Conservation (phyloP, 1,140 invertebrate species). For the Plectus sambesii region DNA sequence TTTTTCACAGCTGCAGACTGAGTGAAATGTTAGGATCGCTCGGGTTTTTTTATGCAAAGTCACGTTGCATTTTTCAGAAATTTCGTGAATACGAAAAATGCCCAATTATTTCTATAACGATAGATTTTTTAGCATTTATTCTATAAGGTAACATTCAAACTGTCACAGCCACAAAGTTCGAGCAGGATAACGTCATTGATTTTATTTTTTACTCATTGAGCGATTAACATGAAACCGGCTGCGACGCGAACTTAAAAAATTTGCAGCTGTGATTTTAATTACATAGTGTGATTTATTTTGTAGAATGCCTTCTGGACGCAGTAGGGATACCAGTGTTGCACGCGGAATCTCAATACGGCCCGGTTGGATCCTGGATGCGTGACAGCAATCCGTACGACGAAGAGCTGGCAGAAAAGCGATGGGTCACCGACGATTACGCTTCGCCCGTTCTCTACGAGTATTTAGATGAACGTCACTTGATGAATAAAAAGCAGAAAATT, state of each 20-base stretch:
- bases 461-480: conserved; percentile 35
- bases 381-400: conserved; percentile 28
- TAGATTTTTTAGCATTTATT: not conserved
- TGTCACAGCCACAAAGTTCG: not conserved
- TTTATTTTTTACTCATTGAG: not conserved
- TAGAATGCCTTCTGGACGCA: conserved; percentile 41
- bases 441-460: conserved; percentile 45
- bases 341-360: conserved; percentile 43
- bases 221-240: not conserved
- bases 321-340: conserved; percentile 44
- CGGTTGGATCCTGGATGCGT: conserved; percentile 43
- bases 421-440: conserved; percentile 43
- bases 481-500: conserved; percentile 45
- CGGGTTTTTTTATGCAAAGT: not conserved
- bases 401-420: conserved; percentile 28
- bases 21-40: too few species aligned
- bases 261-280: not conserved
- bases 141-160: not conserved
- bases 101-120: too few species aligned
- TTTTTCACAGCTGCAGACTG: too few species aligned
- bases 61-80: conserved; percentile 14
- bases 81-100: not conserved
- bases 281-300: too few species aligned
- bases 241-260: not conserved
- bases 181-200: not conserved